A percentile compares a stretch with the other conserved stretches of the same genome.
phyloP scores from a whole-genome alignment of 2,888 invertebrate species.

The Carterocephalus palaemon region DNA sequence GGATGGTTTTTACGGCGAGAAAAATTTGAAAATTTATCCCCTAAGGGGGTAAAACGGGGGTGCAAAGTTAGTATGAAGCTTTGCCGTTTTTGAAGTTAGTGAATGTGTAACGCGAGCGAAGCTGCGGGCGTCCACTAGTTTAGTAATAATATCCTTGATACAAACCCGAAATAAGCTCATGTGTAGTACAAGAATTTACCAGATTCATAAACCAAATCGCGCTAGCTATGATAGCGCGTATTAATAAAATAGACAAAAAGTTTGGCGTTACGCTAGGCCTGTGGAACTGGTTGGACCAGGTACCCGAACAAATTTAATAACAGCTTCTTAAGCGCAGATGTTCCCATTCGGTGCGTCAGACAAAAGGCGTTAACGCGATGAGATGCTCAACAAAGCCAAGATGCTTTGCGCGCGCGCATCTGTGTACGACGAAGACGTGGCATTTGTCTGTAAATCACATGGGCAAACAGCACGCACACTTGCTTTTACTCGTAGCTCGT shows the following conservation, averaged over 20 bases:
- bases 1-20: no score
- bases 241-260: constrained; percentile 23
- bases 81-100: no score
- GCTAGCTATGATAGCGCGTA: constrained; percentile 9
- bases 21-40: no score
- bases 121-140: no score
- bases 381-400: constrained; percentile 61
- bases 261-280: constrained; percentile 21
- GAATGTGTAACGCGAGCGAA: no score
- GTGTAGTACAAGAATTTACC: no score
- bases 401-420: constrained; percentile 51
- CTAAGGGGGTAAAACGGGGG: no score
- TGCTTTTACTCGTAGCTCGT: constrained; percentile 29
- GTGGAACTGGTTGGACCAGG: constrained; percentile 26
- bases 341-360: constrained; percentile 50
- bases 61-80: no score
- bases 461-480: constrained; percentile 63
- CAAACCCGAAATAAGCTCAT: no score
- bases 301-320: constrained; percentile 40
- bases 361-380: constrained; percentile 67
- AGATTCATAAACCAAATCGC: constrained; percentile 15
- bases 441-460: constrained; percentile 74
- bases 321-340: constrained; percentile 61
- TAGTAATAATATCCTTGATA: no score
- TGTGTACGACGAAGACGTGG: constrained; percentile 47